Evolutionary conservation across 2,113 vertebrate genomes (phyloP).

Genomic region (Leucopsar rothschildi): DNA sequence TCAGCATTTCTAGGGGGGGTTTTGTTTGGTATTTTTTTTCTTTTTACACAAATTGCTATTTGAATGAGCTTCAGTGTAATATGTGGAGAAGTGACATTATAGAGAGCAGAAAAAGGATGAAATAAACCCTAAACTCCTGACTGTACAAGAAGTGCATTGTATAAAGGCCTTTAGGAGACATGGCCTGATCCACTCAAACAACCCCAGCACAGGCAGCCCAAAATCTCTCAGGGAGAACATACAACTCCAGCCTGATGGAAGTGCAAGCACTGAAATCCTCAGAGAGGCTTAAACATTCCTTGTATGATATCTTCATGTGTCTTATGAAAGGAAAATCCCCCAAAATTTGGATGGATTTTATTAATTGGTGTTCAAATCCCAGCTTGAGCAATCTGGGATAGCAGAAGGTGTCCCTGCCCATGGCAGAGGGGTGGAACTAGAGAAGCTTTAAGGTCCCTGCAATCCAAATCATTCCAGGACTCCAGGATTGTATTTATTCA

Average conservation of each 20-base stretch:
- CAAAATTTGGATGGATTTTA: neutral
- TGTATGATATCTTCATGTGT: neutral
- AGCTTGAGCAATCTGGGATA: neutral
- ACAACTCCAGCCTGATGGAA: neutral
- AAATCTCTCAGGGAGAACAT: neutral
- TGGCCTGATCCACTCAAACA: neutral
- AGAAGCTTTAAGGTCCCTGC: neutral
- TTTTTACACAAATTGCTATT: neutral
- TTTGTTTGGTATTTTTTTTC: neutral
- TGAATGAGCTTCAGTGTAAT: neutral
- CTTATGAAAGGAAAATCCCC: neutral
- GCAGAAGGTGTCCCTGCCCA: neutral
- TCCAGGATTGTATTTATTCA: neutral
- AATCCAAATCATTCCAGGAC: neutral
- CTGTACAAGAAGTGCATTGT: neutral
- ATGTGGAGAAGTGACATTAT: neutral
- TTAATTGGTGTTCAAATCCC: neutral
- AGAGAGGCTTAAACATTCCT: neutral
- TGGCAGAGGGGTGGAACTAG: neutral
- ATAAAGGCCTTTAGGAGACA: neutral
- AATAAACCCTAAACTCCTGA: neutral
- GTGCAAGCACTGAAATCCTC: neutral
- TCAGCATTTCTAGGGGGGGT: neutral
- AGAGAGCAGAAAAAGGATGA: neutral
- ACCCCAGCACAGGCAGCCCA: neutral